These are phyloP conservation scores for Mycogona germanica DNA, from an alignment of 2,888 invertebrate genomes.

Conservation along the genomic window DNA sequence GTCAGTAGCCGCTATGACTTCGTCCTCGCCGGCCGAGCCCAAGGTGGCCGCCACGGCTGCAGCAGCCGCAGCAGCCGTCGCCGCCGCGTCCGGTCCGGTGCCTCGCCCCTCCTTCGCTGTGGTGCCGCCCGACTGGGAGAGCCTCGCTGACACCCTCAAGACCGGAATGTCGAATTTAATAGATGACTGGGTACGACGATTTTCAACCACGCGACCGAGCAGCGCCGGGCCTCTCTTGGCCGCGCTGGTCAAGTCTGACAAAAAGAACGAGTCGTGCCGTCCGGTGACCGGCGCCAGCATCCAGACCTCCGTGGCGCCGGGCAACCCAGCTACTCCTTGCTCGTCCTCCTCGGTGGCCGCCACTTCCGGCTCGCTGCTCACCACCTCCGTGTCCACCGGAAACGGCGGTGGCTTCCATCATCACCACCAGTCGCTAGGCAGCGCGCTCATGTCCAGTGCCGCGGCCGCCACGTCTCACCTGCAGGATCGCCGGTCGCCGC, in stretches of 20 bases:
- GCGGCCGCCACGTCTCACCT: constrained; percentile 17
- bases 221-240: constrained; percentile 10
- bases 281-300: too few relatives aligned
- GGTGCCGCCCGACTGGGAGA: constrained; percentile 63
- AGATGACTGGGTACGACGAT: constrained; percentile 7
- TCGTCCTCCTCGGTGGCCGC: not conserved
- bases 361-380: not conserved
- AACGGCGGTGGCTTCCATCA: not conserved
- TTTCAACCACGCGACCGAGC: constrained; percentile 3
- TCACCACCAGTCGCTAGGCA: not conserved
- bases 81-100: constrained; percentile 27
- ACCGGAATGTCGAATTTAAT: constrained; percentile 69
- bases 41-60: constrained; percentile 31
- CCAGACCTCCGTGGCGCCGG: constrained; percentile 1
- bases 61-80: constrained; percentile 29
- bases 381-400: not conserved
- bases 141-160: constrained; percentile 81
- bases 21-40: constrained; percentile 19
- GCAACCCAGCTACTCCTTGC: constrained; percentile 1
- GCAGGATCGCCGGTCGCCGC: constrained; percentile 64
- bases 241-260: too few relatives aligned
- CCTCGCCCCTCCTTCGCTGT: constrained; percentile 41
- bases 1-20: not conserved
- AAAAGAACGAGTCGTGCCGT: too few relatives aligned
- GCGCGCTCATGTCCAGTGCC: not conserved